Percentiles rank a stretch among this genome's conserved stretches.
These are phyloP conservation scores for Lepisosteus osseus DNA, from an alignment of 2,113 vertebrate genomes.

Conservation along the genomic window DNA sequence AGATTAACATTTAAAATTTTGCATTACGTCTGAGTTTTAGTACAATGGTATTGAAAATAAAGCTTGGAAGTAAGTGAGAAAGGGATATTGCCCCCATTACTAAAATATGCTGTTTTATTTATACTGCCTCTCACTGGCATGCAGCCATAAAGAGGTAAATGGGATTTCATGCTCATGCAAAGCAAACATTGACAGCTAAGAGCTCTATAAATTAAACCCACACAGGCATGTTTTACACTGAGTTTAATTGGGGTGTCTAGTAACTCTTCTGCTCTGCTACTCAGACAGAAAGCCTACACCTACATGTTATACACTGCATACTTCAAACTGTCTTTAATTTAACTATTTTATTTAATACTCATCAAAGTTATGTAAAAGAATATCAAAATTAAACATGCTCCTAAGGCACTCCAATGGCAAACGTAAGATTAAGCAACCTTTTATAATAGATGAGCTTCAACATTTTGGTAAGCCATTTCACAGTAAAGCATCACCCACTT, in stretches of 20 bases:
- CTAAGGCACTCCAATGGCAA: too few species aligned
- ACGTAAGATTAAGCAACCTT: too few species aligned
- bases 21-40: neutral
- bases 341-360: too few species aligned
- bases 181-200: conserved; percentile 7
- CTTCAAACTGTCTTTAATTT: too few species aligned
- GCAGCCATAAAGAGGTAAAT: neutral
- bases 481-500: too few species aligned
- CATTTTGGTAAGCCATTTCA: too few species aligned
- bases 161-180: conserved; percentile 14
- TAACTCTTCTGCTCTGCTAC: conserved; percentile 32
- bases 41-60: neutral
- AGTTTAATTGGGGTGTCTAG: conserved; percentile 18
- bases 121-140: neutral
- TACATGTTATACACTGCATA: neutral
- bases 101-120: neutral
- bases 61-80: neutral
- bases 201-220: neutral
- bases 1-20: too few species aligned
- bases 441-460: too few species aligned
- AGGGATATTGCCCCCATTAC: conserved; percentile 1
- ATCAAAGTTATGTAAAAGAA: too few species aligned
- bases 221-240: neutral
- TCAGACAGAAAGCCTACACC: conserved; percentile 44
- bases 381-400: too few species aligned